Evolutionary conservation across 2,797 vertebrate genomes (phyloP).

Genomic region (Peromyscus eremicus): DNA sequence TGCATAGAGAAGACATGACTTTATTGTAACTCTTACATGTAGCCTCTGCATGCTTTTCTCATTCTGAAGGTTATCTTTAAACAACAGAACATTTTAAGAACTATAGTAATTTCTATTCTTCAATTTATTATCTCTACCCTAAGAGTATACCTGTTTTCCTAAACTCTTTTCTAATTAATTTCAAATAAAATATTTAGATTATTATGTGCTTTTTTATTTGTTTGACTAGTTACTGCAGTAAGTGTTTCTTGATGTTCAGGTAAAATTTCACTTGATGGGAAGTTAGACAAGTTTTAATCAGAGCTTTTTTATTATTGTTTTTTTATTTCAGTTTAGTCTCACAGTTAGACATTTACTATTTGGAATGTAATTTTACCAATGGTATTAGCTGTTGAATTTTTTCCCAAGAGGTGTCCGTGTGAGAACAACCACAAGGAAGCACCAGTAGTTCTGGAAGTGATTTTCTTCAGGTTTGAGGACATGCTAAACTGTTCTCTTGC

Average conservation of each 20-base stretch:
- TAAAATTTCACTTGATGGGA: slow-evolving; percentile 19
- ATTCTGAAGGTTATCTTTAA: slow-evolving; percentile 53
- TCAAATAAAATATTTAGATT: slow-evolving; percentile 53
- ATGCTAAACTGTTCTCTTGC: neutral
- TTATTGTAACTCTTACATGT: slow-evolving; percentile 29
- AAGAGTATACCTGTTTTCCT: slow-evolving; percentile 8
- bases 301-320: slow-evolving; percentile 11
- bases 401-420: slow-evolving; percentile 18
- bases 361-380: slow-evolving; percentile 41
- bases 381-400: slow-evolving; percentile 24
- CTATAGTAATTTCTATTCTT: slow-evolving; percentile 5
- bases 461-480: slow-evolving; percentile 61
- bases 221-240: neutral
- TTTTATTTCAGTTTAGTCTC: slow-evolving; percentile 22
- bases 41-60: neutral
- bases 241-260: neutral
- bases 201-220: neutral
- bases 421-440: neutral
- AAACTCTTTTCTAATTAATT: slow-evolving; percentile 65
- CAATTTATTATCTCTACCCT: slow-evolving; percentile 35
- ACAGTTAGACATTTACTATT: neutral
- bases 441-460: slow-evolving; percentile 41
- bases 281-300: slow-evolving; percentile 2
- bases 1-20: slow-evolving; percentile 16
- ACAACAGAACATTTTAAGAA: slow-evolving; percentile 8